phyloP scores from a whole-genome alignment of 2,888 invertebrate genomes.

The Netelia virgata region DNA sequence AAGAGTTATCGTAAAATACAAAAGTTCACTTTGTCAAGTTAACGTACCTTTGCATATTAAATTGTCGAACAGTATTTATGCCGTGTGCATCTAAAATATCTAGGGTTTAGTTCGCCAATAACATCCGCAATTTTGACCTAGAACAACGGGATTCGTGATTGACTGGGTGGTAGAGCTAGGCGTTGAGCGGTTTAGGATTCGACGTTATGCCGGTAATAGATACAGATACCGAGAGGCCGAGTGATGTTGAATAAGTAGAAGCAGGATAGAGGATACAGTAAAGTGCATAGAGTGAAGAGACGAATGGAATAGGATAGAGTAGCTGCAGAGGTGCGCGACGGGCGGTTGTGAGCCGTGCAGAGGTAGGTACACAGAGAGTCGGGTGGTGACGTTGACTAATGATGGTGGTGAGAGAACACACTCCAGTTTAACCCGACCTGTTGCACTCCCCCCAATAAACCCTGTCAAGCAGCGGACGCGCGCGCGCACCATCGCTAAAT shows the following conservation, averaged over 20 bases:
- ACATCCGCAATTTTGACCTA: constrained; percentile 70
- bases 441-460: constrained; percentile 83
- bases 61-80: too few relatives aligned
- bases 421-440: constrained; percentile 84
- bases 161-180: constrained; percentile 71
- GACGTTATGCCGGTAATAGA: constrained; percentile 80
- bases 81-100: too few relatives aligned
- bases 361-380: constrained; percentile 64
- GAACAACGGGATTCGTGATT: too few relatives aligned
- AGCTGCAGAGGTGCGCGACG: constrained; percentile 62
- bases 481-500: constrained; percentile 77
- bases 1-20: too few relatives aligned
- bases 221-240: constrained; percentile 73
- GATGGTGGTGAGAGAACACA: constrained; percentile 85
- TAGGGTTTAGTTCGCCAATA: constrained; percentile 4
- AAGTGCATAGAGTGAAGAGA: constrained; percentile 62
- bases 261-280: constrained; percentile 63
- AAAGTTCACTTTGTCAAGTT: too few relatives aligned
- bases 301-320: constrained; percentile 65
- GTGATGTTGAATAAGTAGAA: constrained; percentile 67
- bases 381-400: constrained; percentile 84
- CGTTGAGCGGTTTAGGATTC: constrained; percentile 78
- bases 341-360: constrained; percentile 36
- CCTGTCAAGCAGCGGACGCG: constrained; percentile 81
- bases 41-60: too few relatives aligned